Base-by-base conservation (phyloP, 2,113 vertebrate genomes). In the Muntiacus reevesi region DNA sequence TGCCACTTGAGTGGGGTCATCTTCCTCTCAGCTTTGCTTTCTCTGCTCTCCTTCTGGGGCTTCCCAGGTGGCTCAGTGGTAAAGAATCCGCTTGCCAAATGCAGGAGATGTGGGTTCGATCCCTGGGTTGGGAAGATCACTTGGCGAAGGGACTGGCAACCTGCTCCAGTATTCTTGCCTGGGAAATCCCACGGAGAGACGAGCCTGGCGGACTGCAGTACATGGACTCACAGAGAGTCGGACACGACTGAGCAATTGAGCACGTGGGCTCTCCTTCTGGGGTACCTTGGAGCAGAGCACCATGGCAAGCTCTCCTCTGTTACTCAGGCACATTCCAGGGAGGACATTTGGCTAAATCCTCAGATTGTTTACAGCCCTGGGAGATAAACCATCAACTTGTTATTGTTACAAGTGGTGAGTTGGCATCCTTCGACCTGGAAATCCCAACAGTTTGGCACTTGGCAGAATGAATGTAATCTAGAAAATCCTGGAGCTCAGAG, bases 321-420 rank as follows among this genome's bases (percentile, higher is more conserved):
- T 55, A 60, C 50, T 83, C 19, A 12, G 71, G 60, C 60, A 5
- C 16, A 40, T 92, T 90, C 97, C 81, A 89, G 50, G 67, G 71
- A 95, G 50, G 94, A 92, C 64, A 40, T 9, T 55, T 7, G 0
- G 92, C 96, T 62, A 33, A 76, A 67, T 15, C 76, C 88, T 57
- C 81, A 19, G 27, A 62, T 36, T 89, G 33, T 95, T 95, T 79
- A 60, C 14, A 88, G 78, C 47, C 74, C 78, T 28, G 10, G 47
- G 84, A 95, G 93, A 97, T 87, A 92, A 92, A 94, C 88, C 78
- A 83, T 94, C 94, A 87, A 25, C 78, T 91, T 86, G 94, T 93
- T 67, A 45, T 88, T 82, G n/a, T 79, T 40, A 81, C 50, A 74
- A 76, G 86, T 45, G 43, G 47, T 40, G 81, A 96, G 89, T 59